Conservation (phyloP, 2,888 invertebrate species). For the Amiota minor region DNA sequence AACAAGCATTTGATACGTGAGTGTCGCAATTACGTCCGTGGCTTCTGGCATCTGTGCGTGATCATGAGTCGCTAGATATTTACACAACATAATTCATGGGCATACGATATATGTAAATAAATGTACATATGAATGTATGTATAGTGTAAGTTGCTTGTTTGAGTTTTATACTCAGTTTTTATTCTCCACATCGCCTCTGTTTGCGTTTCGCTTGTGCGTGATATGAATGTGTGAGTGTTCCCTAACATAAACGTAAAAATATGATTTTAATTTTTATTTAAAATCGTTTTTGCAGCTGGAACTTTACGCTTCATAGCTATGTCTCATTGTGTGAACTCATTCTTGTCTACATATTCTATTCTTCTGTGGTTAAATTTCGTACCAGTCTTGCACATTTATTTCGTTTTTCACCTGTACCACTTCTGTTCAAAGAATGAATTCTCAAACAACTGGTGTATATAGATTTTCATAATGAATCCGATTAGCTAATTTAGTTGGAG, state of each 20-base stretch:
- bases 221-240: not conserved
- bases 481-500: no score
- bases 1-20: conserved; percentile 41
- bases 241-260: conserved; percentile 12
- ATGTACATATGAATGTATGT: not conserved
- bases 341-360: no score
- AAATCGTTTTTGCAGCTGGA: not conserved
- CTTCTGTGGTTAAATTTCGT: no score
- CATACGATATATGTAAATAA: not conserved
- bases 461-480: no score
- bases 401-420: no score
- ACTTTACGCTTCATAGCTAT: not conserved
- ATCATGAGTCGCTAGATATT: conserved; percentile 1
- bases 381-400: no score
- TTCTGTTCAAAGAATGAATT: no score
- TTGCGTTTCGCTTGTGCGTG: not conserved
- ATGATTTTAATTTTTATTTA: conserved; percentile 26
- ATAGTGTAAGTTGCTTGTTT: not conserved
- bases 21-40: not conserved
- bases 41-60: not conserved
- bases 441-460: no score
- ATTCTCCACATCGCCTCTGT: not conserved
- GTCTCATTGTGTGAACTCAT: no score
- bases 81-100: conserved; percentile 19
- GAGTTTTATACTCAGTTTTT: not conserved